These are phyloP conservation scores for Erynnis tages DNA, from an alignment of 2,888 invertebrate genomes.

Conservation along the genomic window DNA sequence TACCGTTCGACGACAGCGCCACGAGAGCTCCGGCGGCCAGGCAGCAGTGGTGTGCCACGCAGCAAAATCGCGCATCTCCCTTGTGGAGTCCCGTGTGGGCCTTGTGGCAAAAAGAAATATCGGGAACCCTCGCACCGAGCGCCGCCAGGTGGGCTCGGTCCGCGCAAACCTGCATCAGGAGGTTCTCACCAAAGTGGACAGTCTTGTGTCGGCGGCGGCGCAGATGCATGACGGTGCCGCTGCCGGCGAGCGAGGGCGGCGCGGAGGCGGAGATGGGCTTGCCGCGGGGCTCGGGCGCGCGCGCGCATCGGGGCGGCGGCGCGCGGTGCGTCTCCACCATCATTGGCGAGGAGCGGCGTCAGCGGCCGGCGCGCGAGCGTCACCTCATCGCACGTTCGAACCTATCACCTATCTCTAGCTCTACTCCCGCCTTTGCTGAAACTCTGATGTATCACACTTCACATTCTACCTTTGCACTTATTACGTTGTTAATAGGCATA, in stretches of 20 bases:
- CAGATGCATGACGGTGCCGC: conserved; percentile 79
- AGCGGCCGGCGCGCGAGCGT: conserved; percentile 73
- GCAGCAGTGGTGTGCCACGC: conserved; percentile 77
- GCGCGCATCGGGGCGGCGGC: conserved; percentile 73
- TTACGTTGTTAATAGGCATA: conserved; percentile 33
- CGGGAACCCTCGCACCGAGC: conserved; percentile 72
- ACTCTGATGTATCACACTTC: conserved; percentile 41
- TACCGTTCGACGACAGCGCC: conserved; percentile 62
- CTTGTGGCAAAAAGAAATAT: conserved; percentile 76
- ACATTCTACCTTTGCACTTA: conserved; percentile 37
- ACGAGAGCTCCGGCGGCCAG: conserved; percentile 68
- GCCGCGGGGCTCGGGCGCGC: conserved; percentile 66
- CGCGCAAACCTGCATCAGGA: conserved; percentile 87
- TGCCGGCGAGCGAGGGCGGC: conserved; percentile 78
- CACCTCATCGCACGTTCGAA: conserved; percentile 67
- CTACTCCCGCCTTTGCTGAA: conserved; percentile 40
- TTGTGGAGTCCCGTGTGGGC: conserved; percentile 66
- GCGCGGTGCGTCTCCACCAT: conserved; percentile 79
- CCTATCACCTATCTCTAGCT: conserved; percentile 36
- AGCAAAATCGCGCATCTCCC: conserved; percentile 72
- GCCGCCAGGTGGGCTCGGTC: conserved; percentile 82
- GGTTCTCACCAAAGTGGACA: conserved; percentile 89
- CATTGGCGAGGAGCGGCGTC: conserved; percentile 77
- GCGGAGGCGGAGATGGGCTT: conserved; percentile 81
- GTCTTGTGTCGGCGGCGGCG: conserved; percentile 89